A percentile compares a stretch with the other conserved stretches of the same genome.
Evolutionary conservation across 2,113 vertebrate genomes (phyloP).

Genomic region (Lepus timidus): DNA sequence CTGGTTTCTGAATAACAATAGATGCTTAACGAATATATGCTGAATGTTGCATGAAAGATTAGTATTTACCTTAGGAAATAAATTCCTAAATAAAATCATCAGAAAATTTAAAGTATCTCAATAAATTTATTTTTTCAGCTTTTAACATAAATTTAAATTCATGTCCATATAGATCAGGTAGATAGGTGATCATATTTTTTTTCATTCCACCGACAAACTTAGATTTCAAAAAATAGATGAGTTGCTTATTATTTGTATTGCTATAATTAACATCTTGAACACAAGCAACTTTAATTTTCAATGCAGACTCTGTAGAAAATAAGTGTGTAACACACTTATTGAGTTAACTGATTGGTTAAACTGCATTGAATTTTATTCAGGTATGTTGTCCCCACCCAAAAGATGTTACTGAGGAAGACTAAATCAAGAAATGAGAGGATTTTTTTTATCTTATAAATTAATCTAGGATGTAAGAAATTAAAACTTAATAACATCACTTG

Average conservation of each 20-base stretch:
- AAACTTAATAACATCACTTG: background rate
- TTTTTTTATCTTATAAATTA: background rate
- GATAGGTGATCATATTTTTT: background rate
- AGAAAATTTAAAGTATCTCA: background rate
- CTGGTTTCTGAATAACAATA: background rate
- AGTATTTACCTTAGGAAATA: background rate
- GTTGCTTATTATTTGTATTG: background rate
- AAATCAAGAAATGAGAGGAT: background rate
- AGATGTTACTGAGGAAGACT: background rate
- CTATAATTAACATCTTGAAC: background rate
- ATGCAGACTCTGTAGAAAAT: background rate
- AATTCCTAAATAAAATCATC: background rate
- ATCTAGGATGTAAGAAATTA: background rate
- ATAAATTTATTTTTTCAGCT: background rate
- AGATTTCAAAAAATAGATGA: background rate
- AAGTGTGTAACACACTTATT: background rate
- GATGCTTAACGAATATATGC: background rate
- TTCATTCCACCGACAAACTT: background rate
- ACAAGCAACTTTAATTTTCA: slow-evolving; percentile 40
- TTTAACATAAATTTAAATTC: background rate
- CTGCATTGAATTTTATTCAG: background rate
- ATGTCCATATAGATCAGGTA: background rate
- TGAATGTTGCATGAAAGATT: background rate
- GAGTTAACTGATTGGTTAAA: background rate
- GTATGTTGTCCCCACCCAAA: background rate